These are phyloP conservation scores for Oryzias celebensis DNA, from an alignment of 2,113 vertebrate genomes.

Conservation along the genomic window DNA sequence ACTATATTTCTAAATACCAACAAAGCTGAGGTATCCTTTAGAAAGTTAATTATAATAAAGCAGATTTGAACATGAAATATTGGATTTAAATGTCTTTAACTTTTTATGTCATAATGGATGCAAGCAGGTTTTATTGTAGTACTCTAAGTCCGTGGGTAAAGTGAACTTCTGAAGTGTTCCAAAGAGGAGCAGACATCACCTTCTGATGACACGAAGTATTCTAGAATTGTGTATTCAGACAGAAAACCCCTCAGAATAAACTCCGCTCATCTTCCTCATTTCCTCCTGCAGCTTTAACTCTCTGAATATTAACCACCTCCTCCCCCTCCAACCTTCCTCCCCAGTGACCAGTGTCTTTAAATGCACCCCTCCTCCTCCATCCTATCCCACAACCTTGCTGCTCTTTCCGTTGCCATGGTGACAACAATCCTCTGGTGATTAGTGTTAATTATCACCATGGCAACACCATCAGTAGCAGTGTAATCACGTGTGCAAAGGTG, in stretches of 20 bases:
- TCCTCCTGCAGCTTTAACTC: conserved; percentile 38
- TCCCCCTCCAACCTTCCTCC: conserved; percentile 16
- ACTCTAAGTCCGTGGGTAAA: too few relatives aligned
- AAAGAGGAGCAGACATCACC: too few relatives aligned
- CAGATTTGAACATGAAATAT: too few relatives aligned
- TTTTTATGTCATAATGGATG: too few relatives aligned
- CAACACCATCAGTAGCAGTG: conserved; percentile 55
- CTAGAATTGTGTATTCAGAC: too few relatives aligned
- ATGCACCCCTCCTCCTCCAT: background rate
- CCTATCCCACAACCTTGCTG: conserved; percentile 19
- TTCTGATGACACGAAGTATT: too few relatives aligned
- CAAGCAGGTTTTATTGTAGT: too few relatives aligned
- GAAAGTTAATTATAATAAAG: too few relatives aligned
- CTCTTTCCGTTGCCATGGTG: conserved; percentile 53
- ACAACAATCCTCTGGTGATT: conserved; percentile 63
- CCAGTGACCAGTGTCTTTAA: conserved; percentile 45
- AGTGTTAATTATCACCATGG: conserved; percentile 63
- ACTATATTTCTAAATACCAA: too few relatives aligned
- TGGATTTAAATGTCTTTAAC: too few relatives aligned
- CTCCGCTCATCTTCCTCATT: conserved; percentile 9
- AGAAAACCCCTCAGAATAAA: background rate
- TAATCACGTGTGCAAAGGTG: conserved; percentile 35
- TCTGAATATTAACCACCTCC: conserved; percentile 48
- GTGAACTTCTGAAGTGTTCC: too few relatives aligned
- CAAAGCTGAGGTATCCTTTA: too few relatives aligned